phyloP scores from a whole-genome alignment of 2,888 invertebrate species.

The Physocephala rufipes region DNA sequence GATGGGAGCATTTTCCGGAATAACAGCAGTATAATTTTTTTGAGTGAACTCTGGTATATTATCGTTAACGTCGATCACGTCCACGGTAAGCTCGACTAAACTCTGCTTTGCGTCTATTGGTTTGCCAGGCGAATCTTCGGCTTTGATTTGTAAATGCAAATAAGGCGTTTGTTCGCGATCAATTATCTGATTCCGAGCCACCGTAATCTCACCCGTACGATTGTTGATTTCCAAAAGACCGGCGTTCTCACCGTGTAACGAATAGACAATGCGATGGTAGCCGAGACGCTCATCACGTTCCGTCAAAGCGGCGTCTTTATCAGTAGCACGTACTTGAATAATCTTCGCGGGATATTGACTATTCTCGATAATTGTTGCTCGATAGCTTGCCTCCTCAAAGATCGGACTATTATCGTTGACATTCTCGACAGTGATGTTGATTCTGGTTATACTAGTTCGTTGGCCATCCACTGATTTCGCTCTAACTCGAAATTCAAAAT shows the following conservation, averaged over 20 bases:
- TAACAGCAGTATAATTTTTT: slow-evolving; percentile 74
- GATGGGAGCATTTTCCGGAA: slow-evolving; percentile 77
- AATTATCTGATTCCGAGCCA: slow-evolving; percentile 73
- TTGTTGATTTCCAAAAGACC: slow-evolving; percentile 78
- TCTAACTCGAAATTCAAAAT: slow-evolving; percentile 68
- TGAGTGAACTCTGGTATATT: slow-evolving; percentile 77
- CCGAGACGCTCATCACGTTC: slow-evolving; percentile 70
- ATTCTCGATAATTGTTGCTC: slow-evolving; percentile 77
- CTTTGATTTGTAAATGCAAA: slow-evolving; percentile 76
- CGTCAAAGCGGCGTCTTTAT: slow-evolving; percentile 73
- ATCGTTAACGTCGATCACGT: slow-evolving; percentile 82
- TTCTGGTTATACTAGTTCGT: slow-evolving; percentile 73
- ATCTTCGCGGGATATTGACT: slow-evolving; percentile 74
- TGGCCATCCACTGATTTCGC: slow-evolving; percentile 65
- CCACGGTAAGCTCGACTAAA: slow-evolving; percentile 72
- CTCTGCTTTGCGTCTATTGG: slow-evolving; percentile 73
- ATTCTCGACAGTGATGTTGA: slow-evolving; percentile 77
- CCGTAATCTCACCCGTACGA: slow-evolving; percentile 73
- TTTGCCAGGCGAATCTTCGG: slow-evolving; percentile 79
- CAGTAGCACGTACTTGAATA: slow-evolving; percentile 75
- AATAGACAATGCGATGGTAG: slow-evolving; percentile 77
- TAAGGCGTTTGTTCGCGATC: slow-evolving; percentile 79
- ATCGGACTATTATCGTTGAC: slow-evolving; percentile 81
- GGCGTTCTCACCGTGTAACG: slow-evolving; percentile 77
- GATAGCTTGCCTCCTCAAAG: slow-evolving; percentile 76